Percentiles rank a stretch among this genome's conserved stretches.
phyloP scores from a whole-genome alignment of 2,113 vertebrate species.

The Aleadryas rufinucha region DNA sequence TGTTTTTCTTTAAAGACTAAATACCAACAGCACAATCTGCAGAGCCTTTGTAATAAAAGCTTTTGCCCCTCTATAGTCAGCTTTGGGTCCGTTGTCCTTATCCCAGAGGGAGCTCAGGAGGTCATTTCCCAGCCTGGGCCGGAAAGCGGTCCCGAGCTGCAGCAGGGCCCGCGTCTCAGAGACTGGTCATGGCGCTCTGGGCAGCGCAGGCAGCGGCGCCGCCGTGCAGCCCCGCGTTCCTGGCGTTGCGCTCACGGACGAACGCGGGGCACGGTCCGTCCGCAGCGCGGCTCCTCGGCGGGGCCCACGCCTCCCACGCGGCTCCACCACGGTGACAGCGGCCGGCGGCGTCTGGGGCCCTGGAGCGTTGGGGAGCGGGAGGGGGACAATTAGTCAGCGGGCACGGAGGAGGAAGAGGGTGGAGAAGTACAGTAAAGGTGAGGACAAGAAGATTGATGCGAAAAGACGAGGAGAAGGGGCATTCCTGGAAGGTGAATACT shows the following conservation, averaged over 20 bases:
- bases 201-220: conserved; percentile 12
- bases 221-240: conserved; percentile 60
- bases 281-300: conserved; percentile 54
- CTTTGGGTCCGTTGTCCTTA: background rate
- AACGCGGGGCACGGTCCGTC: conserved; percentile 60
- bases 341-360: conserved; percentile 71
- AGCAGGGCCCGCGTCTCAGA: conserved; percentile 49
- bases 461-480: background rate
- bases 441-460: background rate
- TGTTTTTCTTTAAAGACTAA: background rate
- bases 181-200: conserved; percentile 58
- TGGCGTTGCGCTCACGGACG: conserved; percentile 68
- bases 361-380: conserved; percentile 74
- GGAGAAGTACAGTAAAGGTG: background rate
- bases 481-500: background rate
- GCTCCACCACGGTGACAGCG: conserved; percentile 65
- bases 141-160: background rate
- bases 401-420: background rate
- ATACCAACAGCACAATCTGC: background rate
- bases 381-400: conserved; percentile 71
- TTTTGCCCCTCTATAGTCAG: background rate
- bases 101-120: background rate
- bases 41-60: background rate
- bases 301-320: conserved; percentile 65
- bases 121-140: background rate